Evolutionary conservation across 2,113 vertebrate genomes (phyloP), one percentile per base, ranked within the genome.

Genomic region (Seriola quinqueradiata): DNA sequence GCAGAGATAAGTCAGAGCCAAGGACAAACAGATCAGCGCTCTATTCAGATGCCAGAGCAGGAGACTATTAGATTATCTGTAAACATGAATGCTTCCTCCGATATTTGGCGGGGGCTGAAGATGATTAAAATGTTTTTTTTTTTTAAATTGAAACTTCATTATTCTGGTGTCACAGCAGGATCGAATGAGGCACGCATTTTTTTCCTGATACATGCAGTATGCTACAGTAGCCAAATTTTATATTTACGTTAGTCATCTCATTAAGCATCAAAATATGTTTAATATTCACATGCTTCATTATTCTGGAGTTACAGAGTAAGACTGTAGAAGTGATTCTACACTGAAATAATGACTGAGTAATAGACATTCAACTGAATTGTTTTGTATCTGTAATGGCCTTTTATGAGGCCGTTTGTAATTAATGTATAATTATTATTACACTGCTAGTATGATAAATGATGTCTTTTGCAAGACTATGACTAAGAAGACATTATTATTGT

Each of bases 1-100:
- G 65, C 58, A 54, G 75, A 84, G 88, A 87, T 88, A 89, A 86
- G 87, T 90, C 85, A 76, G 63, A 78, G 86, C 93, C 88, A 94
- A 91, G 90, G 93, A 90, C 88, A 89, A 92, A 90, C 84, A 89
- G 86, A 91, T 86, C 87, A 84, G 68, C 40, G 48, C 81, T 71
- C 63, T 75, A n/a, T 80, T 81, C 82, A 78, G 73, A 86, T 82
- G 81, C 86, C 78, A 77, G 32, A 87, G 76, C 59, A 73, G 69
- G 75, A 84, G 76, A 79, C 86, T 83, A 87, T 90, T 87, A 89
- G 90, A 93, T 93, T 89, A 92, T 84, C 81, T 79, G 79, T 81
- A 78, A 82, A 87, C 65, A 77, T 89, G 82, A 89, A 89, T 83
- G 86, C 70, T 82, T 44, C 34, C 52, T 78, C 76, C 59, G 76